These are phyloP conservation scores for Sicus ferrugineus DNA, from an alignment of 2,888 invertebrate species.

Conservation along the genomic window DNA sequence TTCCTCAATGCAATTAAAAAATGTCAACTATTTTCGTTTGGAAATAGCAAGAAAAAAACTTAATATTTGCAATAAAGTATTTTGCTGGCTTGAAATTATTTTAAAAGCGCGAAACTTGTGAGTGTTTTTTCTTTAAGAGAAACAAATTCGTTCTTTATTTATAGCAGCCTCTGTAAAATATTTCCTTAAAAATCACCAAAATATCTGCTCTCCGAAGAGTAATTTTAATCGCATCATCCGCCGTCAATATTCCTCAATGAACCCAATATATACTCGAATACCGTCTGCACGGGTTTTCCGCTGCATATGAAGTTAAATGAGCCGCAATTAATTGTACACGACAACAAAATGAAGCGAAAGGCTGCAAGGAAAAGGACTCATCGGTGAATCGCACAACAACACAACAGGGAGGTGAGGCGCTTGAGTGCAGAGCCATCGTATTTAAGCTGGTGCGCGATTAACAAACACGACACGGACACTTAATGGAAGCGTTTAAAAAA, in stretches of 20 bases:
- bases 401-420: neutral
- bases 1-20: no score
- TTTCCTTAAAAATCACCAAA: neutral
- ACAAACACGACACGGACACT: slow-evolving; percentile 23
- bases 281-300: slow-evolving; percentile 36
- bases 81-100: neutral
- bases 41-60: neutral
- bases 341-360: slow-evolving; percentile 25
- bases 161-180: neutral
- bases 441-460: slow-evolving; percentile 11
- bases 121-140: neutral
- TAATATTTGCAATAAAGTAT: neutral
- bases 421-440: neutral
- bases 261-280: neutral
- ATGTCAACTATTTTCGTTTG: no score
- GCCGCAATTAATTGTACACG: slow-evolving; percentile 64
- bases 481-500: slow-evolving; percentile 33
- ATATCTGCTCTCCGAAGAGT: neutral
- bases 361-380: slow-evolving; percentile 2
- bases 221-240: neutral
- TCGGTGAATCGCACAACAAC: neutral
- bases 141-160: neutral
- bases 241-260: neutral
- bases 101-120: neutral
- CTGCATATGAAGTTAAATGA: slow-evolving; percentile 63